These are phyloP conservation scores for Clarias fuscus DNA, from an alignment of 2,797 vertebrate genomes.

Conservation along the genomic window DNA sequence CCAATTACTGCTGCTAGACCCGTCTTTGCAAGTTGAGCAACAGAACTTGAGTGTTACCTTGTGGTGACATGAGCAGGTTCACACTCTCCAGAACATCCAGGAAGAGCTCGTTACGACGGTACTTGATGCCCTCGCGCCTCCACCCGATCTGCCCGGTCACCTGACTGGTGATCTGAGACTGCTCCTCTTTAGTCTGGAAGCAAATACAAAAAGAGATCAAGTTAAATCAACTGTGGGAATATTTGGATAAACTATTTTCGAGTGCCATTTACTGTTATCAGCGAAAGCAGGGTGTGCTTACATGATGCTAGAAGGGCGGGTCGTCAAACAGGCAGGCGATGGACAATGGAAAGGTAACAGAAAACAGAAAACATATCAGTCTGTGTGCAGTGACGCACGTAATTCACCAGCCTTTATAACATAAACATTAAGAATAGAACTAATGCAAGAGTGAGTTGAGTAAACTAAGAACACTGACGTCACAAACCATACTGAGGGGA, in stretches of 20 bases:
- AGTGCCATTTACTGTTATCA: background rate
- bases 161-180: slow-evolving; percentile 89
- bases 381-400: background rate
- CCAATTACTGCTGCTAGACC: background rate
- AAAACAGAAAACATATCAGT: background rate
- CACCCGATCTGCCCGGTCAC: slow-evolving; percentile 89
- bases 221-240: background rate
- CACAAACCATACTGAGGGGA: too few species aligned
- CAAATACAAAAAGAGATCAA: background rate
- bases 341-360: background rate
- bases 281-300: slow-evolving; percentile 63
- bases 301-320: slow-evolving; percentile 79
- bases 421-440: background rate
- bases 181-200: slow-evolving; percentile 85
- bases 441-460: background rate
- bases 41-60: slow-evolving; percentile 68
- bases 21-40: background rate
- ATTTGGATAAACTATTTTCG: background rate
- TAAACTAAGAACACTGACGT: background rate
- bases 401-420: background rate
- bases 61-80: slow-evolving; percentile 87
- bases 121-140: slow-evolving; percentile 88
- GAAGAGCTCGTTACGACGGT: slow-evolving; percentile 86
- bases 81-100: slow-evolving; percentile 88
- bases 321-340: slow-evolving; percentile 38